These are phyloP conservation scores for Molorchus minor DNA, from an alignment of 2,888 invertebrate species.

Conservation along the genomic window DNA sequence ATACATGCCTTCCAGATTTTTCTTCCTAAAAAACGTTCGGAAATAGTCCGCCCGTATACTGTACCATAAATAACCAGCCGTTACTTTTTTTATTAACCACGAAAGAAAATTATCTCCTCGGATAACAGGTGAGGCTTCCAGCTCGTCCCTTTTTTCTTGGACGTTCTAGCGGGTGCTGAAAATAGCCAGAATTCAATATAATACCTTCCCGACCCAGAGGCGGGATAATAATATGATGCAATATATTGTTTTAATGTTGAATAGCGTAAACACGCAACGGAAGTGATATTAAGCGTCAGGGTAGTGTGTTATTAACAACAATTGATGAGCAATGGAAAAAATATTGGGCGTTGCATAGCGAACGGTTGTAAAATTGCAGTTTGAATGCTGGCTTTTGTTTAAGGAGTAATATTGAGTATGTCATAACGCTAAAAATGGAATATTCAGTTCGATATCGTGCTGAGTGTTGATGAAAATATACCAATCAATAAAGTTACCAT, in stretches of 20 bases:
- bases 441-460: too few species aligned
- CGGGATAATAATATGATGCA: conserved; percentile 15
- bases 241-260: conserved; percentile 23
- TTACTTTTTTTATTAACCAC: not conserved
- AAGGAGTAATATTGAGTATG: not conserved
- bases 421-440: too few species aligned
- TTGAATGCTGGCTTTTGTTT: conserved; percentile 1
- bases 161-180: not conserved
- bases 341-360: not conserved
- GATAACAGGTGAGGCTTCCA: not conserved
- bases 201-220: conserved; percentile 13
- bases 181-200: conserved; percentile 12
- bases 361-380: conserved; percentile 2
- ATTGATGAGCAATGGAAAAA: conserved; percentile 12
- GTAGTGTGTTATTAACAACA: conserved; percentile 2
- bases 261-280: conserved; percentile 11
- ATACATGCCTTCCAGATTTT: too few species aligned
- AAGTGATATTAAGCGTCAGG: conserved; percentile 15
- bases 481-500: too few species aligned
- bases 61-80: not conserved
- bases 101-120: not conserved
- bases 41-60: too few species aligned
- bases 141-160: not conserved
- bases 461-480: too few species aligned
- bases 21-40: too few species aligned